Evolutionary conservation across 2,113 vertebrate species (phyloP).

Genomic region (Rhea pennata): DNA sequence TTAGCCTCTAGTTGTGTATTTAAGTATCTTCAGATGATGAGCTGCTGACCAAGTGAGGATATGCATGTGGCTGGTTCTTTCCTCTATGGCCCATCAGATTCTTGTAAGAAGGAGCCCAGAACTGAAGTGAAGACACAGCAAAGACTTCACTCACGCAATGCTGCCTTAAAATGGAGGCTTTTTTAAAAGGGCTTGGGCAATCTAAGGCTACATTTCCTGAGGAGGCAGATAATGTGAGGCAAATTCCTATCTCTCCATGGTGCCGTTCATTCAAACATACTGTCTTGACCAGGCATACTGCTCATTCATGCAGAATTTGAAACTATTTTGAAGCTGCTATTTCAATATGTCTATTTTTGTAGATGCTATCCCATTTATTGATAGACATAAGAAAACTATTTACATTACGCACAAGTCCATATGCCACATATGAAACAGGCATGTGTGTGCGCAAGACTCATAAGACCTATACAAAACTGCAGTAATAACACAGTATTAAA

Average conservation of each 20-base stretch:
- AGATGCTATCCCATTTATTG: not conserved
- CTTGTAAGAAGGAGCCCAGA: not conserved
- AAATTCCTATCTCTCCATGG: not conserved
- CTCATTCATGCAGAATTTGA: not conserved
- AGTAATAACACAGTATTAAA: not conserved
- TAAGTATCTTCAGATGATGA: not conserved
- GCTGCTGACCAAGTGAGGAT: not conserved
- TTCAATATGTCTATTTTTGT: not conserved
- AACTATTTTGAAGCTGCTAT: not conserved
- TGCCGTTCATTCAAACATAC: not conserved
- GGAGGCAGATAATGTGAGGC: not conserved
- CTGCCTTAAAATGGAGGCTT: rapidly evolving
- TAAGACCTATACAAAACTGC: not conserved
- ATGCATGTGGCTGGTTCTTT: not conserved
- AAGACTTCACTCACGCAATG: not conserved
- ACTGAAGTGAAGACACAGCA: not conserved
- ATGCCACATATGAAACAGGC: not conserved
- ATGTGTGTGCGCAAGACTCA: rapidly evolving
- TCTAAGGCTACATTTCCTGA: rapidly evolving
- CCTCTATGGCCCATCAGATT: not conserved
- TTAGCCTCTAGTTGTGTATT: not conserved
- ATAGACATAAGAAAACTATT: not conserved
- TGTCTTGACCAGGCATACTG: not conserved
- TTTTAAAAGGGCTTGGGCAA: not conserved
- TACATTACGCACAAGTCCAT: not conserved